Conservation (phyloP, 2,113 vertebrate genomes). For the Syrmaticus mikado region DNA sequence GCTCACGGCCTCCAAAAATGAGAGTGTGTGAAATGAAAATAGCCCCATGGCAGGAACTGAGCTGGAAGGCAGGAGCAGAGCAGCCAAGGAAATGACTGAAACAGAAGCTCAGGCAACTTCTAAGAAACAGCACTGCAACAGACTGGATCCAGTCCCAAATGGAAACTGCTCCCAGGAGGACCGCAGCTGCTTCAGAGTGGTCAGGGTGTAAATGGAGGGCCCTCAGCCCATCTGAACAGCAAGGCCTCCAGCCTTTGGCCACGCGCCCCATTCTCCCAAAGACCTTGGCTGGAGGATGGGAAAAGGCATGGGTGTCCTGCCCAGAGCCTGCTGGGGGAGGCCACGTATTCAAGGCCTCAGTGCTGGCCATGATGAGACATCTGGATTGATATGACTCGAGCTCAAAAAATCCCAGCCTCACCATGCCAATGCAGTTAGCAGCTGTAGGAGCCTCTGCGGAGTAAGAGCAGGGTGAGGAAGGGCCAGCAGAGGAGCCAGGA, state of each 20-base stretch:
- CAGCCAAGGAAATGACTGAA: not conserved
- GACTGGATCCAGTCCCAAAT: not conserved
- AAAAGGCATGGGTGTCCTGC: not conserved
- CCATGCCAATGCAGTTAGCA: not conserved
- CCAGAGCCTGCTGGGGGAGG: rapidly evolving
- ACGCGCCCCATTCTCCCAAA: not conserved
- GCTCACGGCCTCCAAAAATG: not conserved
- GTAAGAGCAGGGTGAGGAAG: not conserved
- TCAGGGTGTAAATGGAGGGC: not conserved
- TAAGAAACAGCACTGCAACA: not conserved
- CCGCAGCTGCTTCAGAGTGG: not conserved
- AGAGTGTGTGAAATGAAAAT: rapidly evolving
- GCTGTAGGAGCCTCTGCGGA: not conserved
- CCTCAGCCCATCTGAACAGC: rapidly evolving
- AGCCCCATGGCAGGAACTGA: rapidly evolving
- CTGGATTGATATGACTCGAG: not conserved
- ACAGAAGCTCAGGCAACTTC: not conserved
- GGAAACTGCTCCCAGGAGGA: not conserved
- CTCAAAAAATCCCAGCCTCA: not conserved
- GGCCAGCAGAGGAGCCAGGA: not conserved
- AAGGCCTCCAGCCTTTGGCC: not conserved
- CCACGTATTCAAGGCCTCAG: not conserved
- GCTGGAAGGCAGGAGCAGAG: not conserved
- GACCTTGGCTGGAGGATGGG: not conserved
- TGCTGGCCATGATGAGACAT: not conserved